Base-by-base conservation (phyloP, 2,888 invertebrate genomes). In the Oeneis ivallda region DNA sequence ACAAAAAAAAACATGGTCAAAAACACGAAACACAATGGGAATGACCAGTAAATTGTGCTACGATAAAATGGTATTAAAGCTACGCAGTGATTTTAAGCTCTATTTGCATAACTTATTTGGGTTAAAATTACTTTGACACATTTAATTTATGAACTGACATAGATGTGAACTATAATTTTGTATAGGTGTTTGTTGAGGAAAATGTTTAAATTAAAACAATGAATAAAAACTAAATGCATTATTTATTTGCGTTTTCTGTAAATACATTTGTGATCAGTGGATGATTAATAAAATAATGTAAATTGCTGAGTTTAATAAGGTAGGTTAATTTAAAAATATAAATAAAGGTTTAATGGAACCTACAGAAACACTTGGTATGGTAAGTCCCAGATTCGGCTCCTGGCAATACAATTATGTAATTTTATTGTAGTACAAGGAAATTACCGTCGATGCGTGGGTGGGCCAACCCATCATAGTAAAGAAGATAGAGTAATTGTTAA, bases 1-100 rank as follows among this genome's bases (percentile, higher is more conserved):
- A 86, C 79, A 83, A 83, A 83, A 82, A 72, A 65, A 71, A 72
- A 73, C 69, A 76, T 72, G 73, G 71, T 81, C 70, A 81, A 76
- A 78, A 77, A 76, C 69, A 68, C 75, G 74, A 61, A 69, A 63
- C 68, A 73, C 71, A 76, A 74, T 78, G 72, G 64, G 69, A 65
- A 63, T 62, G 52, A 71, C 63, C 72, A 73, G 69, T 73, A 74
- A 69, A 61, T 50, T 41, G 34, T 60, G 49, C 50, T 37, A 45
- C 45, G 8, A 63, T 63, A 26, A 56, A 56, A 49, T 52, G 26
- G 9, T 34, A 52, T 37, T 2, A 7, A 62, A 19, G 17, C 45
- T 54, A 45, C 39, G 26, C n/a, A 56, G 4, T 9, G 8, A 19
- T 15, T 54, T 56, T 37, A 63, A 63, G n/a, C 37, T 10, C 15